Evolutionary conservation across 2,888 invertebrate species (phyloP), one percentile per base, ranked within the genome.

Genomic region (Steinernema scapterisci): DNA sequence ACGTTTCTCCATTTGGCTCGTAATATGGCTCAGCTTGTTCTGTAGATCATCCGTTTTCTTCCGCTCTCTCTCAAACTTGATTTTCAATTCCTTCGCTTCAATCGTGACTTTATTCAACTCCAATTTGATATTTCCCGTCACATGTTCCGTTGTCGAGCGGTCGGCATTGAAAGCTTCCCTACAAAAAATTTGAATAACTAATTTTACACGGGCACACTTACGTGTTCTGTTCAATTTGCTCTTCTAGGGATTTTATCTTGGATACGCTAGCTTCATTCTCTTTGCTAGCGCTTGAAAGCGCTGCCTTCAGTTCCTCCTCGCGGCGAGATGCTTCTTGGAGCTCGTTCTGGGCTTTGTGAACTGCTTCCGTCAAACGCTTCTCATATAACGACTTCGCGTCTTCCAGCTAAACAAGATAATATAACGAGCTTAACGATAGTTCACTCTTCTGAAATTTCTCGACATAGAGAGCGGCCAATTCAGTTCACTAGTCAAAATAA

Each of bases 11-110:
- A 74, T 16, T n/a, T 70, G 48, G 3, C 27, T 19, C 21, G n/a
- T 25, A 11, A 74, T n/a, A 16, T 9, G 19, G 43, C 6, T 27
- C n/a, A 74, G n/a, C 51, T 71, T 71, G 21, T 21, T 54, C 23
- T 70, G 45, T 3, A 48, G 45, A n/a, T 43, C 71, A 6, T 51
- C 74, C 21, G 52, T 27, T 5, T 71, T 70, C 71, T 70, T 43
- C 45, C 43, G 27, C 19, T n/a, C 48, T 71, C 63, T 27, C 25
- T 63, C 63, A 13, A 16, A 31, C n/a, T 63, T 63, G 31, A 63
- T 63, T 3, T 31, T 9, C 6, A 31, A 5, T 25, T 63, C 63
- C 31, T 63, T 63, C 11, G 63, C 23, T 13, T 63, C 63, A n/a
- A 31, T 63, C 38, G 38, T 38, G 38, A 38, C 9, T 38, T 38